phyloP scores from a whole-genome alignment of 1,140 invertebrate genomes.

The Zaprionus camerounensis region DNA sequence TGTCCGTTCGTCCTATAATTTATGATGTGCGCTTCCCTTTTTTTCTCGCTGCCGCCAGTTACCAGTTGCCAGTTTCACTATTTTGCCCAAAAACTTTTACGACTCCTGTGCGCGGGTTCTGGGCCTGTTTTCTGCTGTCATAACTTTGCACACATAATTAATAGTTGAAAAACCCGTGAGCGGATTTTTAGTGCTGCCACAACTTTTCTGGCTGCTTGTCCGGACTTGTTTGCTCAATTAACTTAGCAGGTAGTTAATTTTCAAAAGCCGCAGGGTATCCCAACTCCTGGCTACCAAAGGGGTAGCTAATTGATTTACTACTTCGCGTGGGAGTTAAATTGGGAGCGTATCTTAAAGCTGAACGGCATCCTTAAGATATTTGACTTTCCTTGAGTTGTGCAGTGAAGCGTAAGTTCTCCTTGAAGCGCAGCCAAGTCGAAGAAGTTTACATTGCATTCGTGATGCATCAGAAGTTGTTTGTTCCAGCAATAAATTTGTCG shows the following conservation, averaged over 20 bases:
- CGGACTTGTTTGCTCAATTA: slow-evolving; percentile 79
- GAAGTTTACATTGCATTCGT: slow-evolving; percentile 48
- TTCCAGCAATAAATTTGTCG: slow-evolving; percentile 46
- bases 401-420: slow-evolving; percentile 51
- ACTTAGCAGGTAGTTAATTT: slow-evolving; percentile 84
- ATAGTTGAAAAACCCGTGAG: slow-evolving; percentile 71
- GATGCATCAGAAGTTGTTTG: slow-evolving; percentile 57
- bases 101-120: slow-evolving; percentile 34
- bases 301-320: slow-evolving; percentile 74
- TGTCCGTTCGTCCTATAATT: slow-evolving; percentile 73
- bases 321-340: not conserved
- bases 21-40: slow-evolving; percentile 77
- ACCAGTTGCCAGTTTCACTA: slow-evolving; percentile 53
- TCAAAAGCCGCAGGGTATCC: slow-evolving; percentile 52
- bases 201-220: slow-evolving; percentile 69
- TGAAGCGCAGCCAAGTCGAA: slow-evolving; percentile 57
- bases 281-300: slow-evolving; percentile 13
- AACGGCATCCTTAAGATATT: slow-evolving; percentile 19
- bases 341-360: slow-evolving; percentile 10
- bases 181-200: slow-evolving; percentile 70
- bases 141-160: slow-evolving; percentile 79
- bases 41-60: slow-evolving; percentile 15
- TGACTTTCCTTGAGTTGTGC: slow-evolving; percentile 6
- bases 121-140: slow-evolving; percentile 81
- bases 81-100: slow-evolving; percentile 45